phyloP scores from a whole-genome alignment of 2,888 invertebrate species.

The Trichopoda pennipes region DNA sequence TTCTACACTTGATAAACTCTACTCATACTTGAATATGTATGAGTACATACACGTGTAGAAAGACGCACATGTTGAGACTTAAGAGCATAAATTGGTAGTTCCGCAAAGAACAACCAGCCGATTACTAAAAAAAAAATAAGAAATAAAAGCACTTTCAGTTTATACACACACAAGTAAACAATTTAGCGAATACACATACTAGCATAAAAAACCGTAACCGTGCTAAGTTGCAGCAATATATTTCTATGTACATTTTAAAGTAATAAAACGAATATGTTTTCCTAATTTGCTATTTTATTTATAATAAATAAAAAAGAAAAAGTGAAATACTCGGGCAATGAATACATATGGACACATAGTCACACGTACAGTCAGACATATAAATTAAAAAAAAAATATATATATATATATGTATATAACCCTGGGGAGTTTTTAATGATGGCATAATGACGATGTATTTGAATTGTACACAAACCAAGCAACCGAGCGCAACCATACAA shows the following conservation, averaged over 20 bases:
- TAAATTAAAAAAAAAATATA: conserved; percentile 57
- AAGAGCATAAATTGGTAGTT: background rate
- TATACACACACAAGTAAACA: background rate
- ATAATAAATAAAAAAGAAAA: conserved; percentile 58
- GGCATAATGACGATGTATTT: conserved; percentile 72
- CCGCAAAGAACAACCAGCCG: conserved; percentile 11
- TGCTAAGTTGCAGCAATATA: conserved; percentile 1
- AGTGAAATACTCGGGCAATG: conserved; percentile 70
- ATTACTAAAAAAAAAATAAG: conserved; percentile 26
- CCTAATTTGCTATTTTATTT: conserved; percentile 66
- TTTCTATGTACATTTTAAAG: background rate
- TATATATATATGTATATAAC: no score
- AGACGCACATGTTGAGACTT: conserved; percentile 20
- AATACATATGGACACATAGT: background rate
- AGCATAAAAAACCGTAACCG: background rate
- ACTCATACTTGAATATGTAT: conserved; percentile 20
- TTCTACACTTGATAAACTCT: conserved; percentile 12
- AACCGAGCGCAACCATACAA: conserved; percentile 38
- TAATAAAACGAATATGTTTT: conserved; percentile 59
- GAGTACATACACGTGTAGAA: conserved; percentile 26
- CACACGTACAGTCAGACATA: conserved; percentile 50
- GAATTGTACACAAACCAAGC: conserved; percentile 53
- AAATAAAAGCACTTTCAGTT: conserved; percentile 50
- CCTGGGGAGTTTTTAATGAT: conserved; percentile 75
- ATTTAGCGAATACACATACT: background rate